Evolutionary conservation across 2,113 vertebrate genomes (phyloP).

Genomic region (Tiliqua scincoides): DNA sequence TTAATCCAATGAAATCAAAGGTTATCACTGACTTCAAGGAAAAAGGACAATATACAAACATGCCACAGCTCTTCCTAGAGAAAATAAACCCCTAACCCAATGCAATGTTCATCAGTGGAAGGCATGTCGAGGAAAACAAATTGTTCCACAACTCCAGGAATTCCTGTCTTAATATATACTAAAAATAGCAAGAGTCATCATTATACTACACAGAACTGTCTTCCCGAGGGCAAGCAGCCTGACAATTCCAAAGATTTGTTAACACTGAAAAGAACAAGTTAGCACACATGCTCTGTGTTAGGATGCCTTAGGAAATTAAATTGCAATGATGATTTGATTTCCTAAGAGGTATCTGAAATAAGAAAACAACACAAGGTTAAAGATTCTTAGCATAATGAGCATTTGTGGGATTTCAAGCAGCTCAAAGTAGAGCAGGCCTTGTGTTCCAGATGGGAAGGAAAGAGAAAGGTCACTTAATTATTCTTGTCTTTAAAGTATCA

Average conservation of each 20-base stretch:
- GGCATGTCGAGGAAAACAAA: slow-evolving; percentile 1
- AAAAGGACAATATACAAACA: slow-evolving; percentile 4
- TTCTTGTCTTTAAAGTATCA: slow-evolving; percentile 70
- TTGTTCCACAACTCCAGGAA: slow-evolving; percentile 37
- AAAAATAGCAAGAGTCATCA: slow-evolving; percentile 66
- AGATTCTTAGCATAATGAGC: slow-evolving; percentile 75
- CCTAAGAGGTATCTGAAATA: slow-evolving; percentile 73
- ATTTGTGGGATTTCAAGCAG: slow-evolving; percentile 68
- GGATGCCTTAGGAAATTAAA: slow-evolving; percentile 77
- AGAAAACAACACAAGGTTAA: slow-evolving; percentile 61
- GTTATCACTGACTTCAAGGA: neutral
- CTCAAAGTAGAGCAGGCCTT: slow-evolving; percentile 67
- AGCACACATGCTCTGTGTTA: slow-evolving; percentile 71
- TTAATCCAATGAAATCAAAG: slow-evolving; percentile 12
- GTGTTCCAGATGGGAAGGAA: slow-evolving; percentile 52
- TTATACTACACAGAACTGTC: slow-evolving; percentile 65
- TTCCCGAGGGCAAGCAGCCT: slow-evolving; percentile 70
- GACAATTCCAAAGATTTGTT: slow-evolving; percentile 73
- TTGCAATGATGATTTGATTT: slow-evolving; percentile 72
- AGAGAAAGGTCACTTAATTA: slow-evolving; percentile 73
- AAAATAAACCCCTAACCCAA: slow-evolving; percentile 12
- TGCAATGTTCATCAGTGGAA: slow-evolving; percentile 34
- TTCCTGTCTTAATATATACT: slow-evolving; percentile 62
- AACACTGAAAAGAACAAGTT: slow-evolving; percentile 78
- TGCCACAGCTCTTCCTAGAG: neutral